These are phyloP conservation scores for Ypsolopha scabrella DNA, from an alignment of 2,888 invertebrate species.

Conservation along the genomic window DNA sequence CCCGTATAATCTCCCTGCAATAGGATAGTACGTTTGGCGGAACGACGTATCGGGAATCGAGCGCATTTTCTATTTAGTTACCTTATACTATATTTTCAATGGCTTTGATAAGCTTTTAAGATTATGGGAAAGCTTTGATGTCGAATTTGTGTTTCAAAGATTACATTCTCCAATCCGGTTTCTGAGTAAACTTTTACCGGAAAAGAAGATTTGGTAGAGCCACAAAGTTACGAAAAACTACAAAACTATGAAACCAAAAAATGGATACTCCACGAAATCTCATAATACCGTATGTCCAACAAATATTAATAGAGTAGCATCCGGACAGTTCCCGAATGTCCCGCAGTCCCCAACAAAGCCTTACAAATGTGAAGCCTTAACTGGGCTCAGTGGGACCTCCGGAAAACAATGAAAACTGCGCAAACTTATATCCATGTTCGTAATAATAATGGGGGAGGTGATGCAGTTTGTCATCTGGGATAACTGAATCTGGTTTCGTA, in stretches of 20 bases:
- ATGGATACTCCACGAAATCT: no score
- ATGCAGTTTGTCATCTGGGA: background rate
- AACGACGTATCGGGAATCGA: background rate
- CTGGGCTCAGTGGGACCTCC: background rate
- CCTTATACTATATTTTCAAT: background rate
- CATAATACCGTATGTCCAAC: background rate
- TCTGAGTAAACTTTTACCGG: no score
- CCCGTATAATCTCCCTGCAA: background rate
- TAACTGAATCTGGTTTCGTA: background rate
- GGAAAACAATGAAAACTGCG: background rate
- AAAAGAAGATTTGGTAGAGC: no score
- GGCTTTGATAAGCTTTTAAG: no score
- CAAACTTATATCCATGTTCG: no score
- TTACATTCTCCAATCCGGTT: no score
- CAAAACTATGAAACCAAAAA: no score
- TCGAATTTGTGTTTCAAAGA: no score
- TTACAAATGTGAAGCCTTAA: background rate
- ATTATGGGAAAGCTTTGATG: no score
- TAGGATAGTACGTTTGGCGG: constrained; percentile 10
- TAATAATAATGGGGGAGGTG: no score
- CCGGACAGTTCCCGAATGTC: background rate
- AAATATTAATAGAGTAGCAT: background rate
- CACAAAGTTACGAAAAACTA: no score
- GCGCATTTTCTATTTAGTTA: background rate
- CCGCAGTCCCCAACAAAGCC: background rate